A percentile compares a stretch with the other conserved stretches of the same genome.
Conservation (phyloP, 1,140 invertebrate species). For the Euura saliciscinereae region DNA sequence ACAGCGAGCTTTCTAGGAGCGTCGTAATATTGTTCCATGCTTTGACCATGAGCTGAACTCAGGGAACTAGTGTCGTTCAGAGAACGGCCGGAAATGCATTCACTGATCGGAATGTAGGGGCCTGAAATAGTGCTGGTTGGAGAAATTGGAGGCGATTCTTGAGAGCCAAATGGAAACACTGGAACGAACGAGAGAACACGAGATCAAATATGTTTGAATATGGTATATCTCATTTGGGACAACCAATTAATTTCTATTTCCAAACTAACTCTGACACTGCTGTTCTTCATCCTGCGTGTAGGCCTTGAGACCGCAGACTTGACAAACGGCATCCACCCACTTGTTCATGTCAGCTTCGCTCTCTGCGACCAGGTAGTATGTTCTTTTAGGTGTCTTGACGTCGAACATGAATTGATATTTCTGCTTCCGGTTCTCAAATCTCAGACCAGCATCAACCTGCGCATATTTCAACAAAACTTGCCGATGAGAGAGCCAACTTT, state of each 20-base stretch:
- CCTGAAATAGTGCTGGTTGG: slow-evolving; percentile 67
- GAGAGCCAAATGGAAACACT: slow-evolving; percentile 55
- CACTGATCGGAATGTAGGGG: slow-evolving; percentile 84
- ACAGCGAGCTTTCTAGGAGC: slow-evolving; percentile 51
- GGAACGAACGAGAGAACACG: slow-evolving; percentile 11
- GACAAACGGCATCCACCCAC: slow-evolving; percentile 94
- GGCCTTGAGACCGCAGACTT: slow-evolving; percentile 86
- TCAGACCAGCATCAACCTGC: slow-evolving; percentile 84
- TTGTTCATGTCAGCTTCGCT: slow-evolving; percentile 90
- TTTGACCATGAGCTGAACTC: slow-evolving; percentile 46
- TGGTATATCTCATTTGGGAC: too few relatives aligned
- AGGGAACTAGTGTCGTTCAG: slow-evolving; percentile 52
- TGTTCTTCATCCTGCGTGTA: slow-evolving; percentile 75
- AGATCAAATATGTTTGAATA: too few relatives aligned
- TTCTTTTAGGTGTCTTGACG: slow-evolving; percentile 85
- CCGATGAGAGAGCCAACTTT: too few relatives aligned
- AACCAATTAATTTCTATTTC: slow-evolving; percentile 3
- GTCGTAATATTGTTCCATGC: slow-evolving; percentile 51
- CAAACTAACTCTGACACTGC: slow-evolving; percentile 49
- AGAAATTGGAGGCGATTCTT: slow-evolving; percentile 67
- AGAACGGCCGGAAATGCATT: slow-evolving; percentile 85
- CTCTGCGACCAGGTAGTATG: slow-evolving; percentile 91
- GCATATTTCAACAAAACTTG: slow-evolving; percentile 14
- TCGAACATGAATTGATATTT: slow-evolving; percentile 89
- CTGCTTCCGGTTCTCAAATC: slow-evolving; percentile 79